Percentiles rank a stretch among this genome's conserved stretches.
Evolutionary conservation across 2,797 vertebrate genomes (phyloP).

Genomic region (Oryzias dopingdopingensis): DNA sequence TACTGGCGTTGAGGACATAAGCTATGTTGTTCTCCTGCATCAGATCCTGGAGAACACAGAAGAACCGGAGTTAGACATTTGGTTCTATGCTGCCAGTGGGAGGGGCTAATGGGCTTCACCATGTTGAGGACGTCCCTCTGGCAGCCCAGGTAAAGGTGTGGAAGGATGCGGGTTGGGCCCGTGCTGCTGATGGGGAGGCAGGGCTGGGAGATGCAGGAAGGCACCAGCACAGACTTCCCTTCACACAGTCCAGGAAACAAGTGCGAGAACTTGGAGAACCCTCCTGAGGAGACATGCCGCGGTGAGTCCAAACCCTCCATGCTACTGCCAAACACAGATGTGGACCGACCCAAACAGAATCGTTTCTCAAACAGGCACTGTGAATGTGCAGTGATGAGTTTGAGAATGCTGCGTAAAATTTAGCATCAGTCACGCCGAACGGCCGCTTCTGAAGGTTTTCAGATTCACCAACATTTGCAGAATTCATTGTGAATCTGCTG

Average conservation of each 20-base stretch:
- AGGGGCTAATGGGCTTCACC: constrained; percentile 51
- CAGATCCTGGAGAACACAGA: constrained; percentile 79
- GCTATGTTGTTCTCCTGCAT: constrained; percentile 94
- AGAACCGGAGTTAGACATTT: not conserved
- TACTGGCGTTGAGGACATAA: constrained; percentile 92
- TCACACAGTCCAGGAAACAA: constrained; percentile 93
- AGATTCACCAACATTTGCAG: too few relatives aligned
- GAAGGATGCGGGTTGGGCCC: constrained; percentile 93
- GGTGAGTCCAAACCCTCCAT: too few relatives aligned
- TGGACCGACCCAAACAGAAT: too few relatives aligned
- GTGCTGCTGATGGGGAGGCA: constrained; percentile 84
- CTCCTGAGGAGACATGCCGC: constrained; percentile 67
- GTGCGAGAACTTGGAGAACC: constrained; percentile 88
- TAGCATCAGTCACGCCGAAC: too few relatives aligned
- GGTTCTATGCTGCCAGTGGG: not conserved
- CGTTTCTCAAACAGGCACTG: too few relatives aligned
- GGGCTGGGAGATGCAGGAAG: constrained; percentile 89
- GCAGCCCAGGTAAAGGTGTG: constrained; percentile 95
- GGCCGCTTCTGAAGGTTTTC: too few relatives aligned
- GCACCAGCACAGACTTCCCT: constrained; percentile 86
- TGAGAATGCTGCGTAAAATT: too few relatives aligned
- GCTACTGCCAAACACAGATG: too few relatives aligned
- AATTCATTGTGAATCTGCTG: too few relatives aligned
- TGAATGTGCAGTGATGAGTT: too few relatives aligned
- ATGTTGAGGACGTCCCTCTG: constrained; percentile 94